Percentiles rank a stretch among this genome's conserved stretches.
Evolutionary conservation across 2,113 vertebrate genomes (phyloP).

Genomic region (Eurypyga helias): DNA sequence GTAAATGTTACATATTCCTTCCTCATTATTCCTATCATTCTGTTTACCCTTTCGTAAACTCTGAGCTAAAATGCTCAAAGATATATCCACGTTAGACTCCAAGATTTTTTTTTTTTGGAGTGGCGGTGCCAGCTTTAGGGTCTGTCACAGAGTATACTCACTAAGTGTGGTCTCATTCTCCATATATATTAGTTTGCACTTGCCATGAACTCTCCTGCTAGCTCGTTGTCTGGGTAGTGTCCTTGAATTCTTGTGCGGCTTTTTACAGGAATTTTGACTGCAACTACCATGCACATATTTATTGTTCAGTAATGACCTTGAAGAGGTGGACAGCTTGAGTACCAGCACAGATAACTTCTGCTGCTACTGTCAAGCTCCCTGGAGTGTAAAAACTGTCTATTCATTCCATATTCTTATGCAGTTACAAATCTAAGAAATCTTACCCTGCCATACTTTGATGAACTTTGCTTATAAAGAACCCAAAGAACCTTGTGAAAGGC

Average conservation of each 20-base stretch:
- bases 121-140: not conserved
- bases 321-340: not conserved
- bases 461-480: not conserved
- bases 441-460: not conserved
- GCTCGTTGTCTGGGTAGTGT: not conserved
- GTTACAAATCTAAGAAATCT: not conserved
- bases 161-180: not conserved
- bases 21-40: not conserved
- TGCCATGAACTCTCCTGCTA: not conserved
- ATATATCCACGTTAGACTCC: fast-evolving
- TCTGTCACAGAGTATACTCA: fast-evolving
- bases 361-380: not conserved
- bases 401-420: too few species aligned
- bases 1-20: not conserved
- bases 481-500: not conserved
- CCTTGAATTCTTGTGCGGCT: not conserved
- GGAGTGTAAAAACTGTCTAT: too few species aligned
- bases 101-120: not conserved
- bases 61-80: not conserved
- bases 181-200: not conserved
- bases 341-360: not conserved
- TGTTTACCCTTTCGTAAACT: not conserved
- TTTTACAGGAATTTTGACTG: not conserved
- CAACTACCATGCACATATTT: not conserved
- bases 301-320: not conserved